These are phyloP conservation scores for Antennarius striatus DNA, from an alignment of 2,113 vertebrate species.

Conservation along the genomic window DNA sequence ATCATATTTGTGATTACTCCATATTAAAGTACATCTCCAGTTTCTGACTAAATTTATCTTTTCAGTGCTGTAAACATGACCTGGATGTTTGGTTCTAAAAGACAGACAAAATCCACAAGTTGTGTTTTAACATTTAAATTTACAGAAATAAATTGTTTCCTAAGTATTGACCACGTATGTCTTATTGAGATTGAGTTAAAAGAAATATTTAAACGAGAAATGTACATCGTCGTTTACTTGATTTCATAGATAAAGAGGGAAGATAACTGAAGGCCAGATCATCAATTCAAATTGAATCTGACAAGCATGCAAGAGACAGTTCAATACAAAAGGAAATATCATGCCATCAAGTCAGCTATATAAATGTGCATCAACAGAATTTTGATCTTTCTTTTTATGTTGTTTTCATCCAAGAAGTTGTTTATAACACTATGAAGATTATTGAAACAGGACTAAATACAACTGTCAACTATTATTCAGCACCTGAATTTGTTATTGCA, in stretches of 20 bases:
- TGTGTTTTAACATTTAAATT: neutral
- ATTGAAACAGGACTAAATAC: neutral
- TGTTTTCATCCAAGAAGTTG: neutral
- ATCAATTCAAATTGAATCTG: no score
- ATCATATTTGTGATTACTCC: conserved; percentile 4
- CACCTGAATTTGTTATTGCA: no score
- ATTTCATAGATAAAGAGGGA: no score
- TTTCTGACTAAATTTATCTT: neutral
- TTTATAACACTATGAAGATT: neutral
- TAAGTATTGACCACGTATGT: neutral
- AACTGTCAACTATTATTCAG: no score
- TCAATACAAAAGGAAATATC: no score
- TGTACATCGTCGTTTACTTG: no score
- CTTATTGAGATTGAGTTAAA: no score
- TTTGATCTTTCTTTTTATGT: neutral
- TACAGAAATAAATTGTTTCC: neutral
- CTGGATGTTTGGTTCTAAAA: no score
- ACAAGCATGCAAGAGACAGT: no score
- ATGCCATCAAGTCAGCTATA: neutral
- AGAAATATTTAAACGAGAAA: no score
- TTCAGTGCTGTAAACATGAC: neutral
- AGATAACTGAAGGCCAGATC: no score
- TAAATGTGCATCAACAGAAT: neutral
- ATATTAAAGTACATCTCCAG: neutral
- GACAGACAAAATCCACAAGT: neutral